phyloP scores from a whole-genome alignment of 2,113 vertebrate genomes.

The Tapirus terrestris region DNA sequence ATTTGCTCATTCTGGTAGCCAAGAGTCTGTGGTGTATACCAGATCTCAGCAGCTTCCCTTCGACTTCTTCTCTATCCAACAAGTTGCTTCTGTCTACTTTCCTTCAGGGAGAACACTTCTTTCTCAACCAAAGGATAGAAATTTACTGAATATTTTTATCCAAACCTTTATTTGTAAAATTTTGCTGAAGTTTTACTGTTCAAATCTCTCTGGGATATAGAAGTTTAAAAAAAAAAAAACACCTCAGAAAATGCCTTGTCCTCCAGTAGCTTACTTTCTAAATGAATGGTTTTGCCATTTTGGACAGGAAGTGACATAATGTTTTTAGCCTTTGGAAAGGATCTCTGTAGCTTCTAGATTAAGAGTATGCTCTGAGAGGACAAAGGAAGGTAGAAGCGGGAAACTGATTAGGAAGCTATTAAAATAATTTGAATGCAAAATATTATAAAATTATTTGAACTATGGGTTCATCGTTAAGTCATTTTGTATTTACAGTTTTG shows the following conservation, averaged over 20 bases:
- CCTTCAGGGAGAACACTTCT: background rate
- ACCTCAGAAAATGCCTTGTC: background rate
- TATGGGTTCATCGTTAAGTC: background rate
- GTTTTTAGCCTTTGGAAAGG: background rate
- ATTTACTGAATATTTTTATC: background rate
- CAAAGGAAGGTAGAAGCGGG: background rate
- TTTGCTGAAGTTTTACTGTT: background rate
- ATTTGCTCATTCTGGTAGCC: background rate
- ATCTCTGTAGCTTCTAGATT: background rate
- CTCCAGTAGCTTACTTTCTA: background rate
- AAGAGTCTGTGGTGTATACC: background rate
- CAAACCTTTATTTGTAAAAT: background rate
- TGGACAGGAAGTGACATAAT: background rate
- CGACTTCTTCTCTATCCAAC: background rate
- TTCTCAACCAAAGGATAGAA: background rate
- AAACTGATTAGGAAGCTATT: background rate
- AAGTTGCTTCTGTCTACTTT: background rate
- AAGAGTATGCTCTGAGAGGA: background rate
- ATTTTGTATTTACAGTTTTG: slow-evolving; percentile 21
- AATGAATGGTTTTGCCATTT: background rate
- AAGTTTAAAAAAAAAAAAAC: background rate
- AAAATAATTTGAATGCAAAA: slow-evolving; percentile 11
- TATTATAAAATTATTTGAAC: slow-evolving; percentile 11
- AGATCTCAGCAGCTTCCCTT: background rate
- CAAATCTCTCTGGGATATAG: background rate